Conservation (phyloP, 2,113 vertebrate genomes). For the Montifringilla adamsi region DNA sequence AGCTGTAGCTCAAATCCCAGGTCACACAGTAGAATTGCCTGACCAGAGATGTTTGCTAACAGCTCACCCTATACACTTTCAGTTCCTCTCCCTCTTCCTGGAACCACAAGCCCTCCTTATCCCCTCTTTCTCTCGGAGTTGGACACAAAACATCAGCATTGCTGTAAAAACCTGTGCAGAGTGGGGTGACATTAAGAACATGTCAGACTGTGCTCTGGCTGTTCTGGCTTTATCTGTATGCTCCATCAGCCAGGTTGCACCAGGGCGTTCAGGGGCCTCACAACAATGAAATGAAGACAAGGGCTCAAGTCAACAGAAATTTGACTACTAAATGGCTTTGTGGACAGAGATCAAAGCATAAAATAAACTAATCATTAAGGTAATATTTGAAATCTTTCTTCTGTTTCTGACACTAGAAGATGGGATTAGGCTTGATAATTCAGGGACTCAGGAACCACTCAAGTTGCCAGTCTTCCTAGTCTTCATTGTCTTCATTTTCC, state of each 20-base stretch:
- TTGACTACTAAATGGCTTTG: background rate
- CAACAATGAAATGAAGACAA: background rate
- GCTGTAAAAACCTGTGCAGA: background rate
- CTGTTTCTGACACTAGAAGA: background rate
- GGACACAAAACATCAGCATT: background rate
- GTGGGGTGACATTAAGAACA: fast-evolving
- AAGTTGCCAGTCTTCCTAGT: background rate
- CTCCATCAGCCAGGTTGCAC: fast-evolving
- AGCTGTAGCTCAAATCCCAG: background rate
- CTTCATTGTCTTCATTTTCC: background rate
- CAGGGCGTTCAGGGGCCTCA: background rate
- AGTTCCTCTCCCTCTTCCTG: background rate
- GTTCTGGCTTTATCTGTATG: background rate
- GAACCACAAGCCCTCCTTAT: background rate
- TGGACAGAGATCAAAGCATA: background rate
- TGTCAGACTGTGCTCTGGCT: background rate
- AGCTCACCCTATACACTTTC: background rate
- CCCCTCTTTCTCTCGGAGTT: background rate
- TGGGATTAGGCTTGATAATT: background rate
- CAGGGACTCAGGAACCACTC: background rate
- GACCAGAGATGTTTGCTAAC: background rate
- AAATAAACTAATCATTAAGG: background rate
- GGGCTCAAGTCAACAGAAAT: background rate
- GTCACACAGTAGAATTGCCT: background rate
- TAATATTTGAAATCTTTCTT: background rate